These are phyloP conservation scores for Alcis repandata DNA, from an alignment of 2,888 invertebrate species.

Conservation along the genomic window DNA sequence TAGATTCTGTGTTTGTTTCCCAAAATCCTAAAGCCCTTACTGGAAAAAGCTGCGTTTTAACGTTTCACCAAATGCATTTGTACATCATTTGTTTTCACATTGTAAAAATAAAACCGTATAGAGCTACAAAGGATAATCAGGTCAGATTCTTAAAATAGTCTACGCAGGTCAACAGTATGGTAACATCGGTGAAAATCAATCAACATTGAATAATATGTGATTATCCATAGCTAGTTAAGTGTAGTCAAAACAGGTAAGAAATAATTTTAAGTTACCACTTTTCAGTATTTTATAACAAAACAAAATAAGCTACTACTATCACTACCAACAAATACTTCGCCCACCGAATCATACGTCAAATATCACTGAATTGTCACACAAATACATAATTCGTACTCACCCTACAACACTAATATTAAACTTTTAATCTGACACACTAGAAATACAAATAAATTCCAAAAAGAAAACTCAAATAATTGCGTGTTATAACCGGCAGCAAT, in stretches of 20 bases:
- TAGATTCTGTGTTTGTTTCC: neutral
- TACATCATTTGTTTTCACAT: no score
- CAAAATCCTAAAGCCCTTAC: neutral
- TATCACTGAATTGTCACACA: no score
- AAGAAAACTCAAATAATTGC: neutral
- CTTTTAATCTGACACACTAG: neutral
- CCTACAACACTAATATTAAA: neutral
- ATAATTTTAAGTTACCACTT: no score
- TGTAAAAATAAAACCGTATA: slow-evolving; percentile 7
- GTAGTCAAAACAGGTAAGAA: no score
- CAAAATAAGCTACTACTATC: neutral
- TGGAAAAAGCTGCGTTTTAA: neutral
- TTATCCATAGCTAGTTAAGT: no score
- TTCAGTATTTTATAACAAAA: neutral
- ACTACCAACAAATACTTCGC: no score
- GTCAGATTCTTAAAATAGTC: slow-evolving; percentile 10
- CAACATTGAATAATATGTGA: neutral
- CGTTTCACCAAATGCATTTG: slow-evolving; percentile 8
- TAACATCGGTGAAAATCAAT: neutral
- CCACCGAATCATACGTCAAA: no score
- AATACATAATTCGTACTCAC: neutral
- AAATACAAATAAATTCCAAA: neutral
- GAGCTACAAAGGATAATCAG: neutral
- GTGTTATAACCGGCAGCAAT: slow-evolving; percentile 48
- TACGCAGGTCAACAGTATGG: no score